A percentile compares a stretch with the other conserved stretches of the same genome.
phyloP scores from a whole-genome alignment of 2,888 invertebrate species.

The Monopis laevigella region DNA sequence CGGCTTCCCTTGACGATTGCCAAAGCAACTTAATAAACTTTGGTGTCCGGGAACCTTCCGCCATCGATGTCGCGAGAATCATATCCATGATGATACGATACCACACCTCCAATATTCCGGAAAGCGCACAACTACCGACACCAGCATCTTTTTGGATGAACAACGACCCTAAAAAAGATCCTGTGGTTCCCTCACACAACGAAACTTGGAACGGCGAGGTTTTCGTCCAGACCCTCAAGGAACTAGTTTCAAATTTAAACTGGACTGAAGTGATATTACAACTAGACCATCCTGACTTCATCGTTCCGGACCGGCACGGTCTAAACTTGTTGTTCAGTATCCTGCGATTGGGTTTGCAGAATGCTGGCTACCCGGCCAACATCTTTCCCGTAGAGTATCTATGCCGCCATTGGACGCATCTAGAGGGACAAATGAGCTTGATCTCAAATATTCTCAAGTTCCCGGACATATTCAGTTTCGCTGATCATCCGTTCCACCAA shows the following conservation, averaged over 20 bases:
- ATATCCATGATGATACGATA: constrained; percentile 88
- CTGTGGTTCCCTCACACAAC: constrained; percentile 36
- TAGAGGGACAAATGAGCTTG: constrained; percentile 92
- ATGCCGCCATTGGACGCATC: constrained; percentile 92
- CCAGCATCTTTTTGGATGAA: constrained; percentile 73
- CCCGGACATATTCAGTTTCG: constrained; percentile 94
- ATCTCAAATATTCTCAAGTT: constrained; percentile 87
- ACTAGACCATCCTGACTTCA: constrained; percentile 90
- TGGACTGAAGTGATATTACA: constrained; percentile 95
- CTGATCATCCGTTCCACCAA: constrained; percentile 88
- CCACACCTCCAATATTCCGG: constrained; percentile 68
- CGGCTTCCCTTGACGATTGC: constrained; percentile 86
- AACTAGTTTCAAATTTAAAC: constrained; percentile 83
- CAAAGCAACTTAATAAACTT: constrained; percentile 84
- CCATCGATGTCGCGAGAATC: constrained; percentile 85
- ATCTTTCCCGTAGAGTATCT: constrained; percentile 89
- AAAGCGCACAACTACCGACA: constrained; percentile 75
- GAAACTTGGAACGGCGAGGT: constrained; percentile 93
- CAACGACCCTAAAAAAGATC: constrained; percentile 64
- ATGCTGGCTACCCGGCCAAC: constrained; percentile 74
- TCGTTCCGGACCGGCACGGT: constrained; percentile 87
- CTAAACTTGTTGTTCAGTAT: constrained; percentile 85
- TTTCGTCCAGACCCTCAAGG: constrained; percentile 92
- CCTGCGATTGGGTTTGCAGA: constrained; percentile 81
- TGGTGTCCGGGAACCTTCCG: constrained; percentile 82